phyloP scores from a whole-genome alignment of 2,888 invertebrate species.

The Mamestra brassicae region DNA sequence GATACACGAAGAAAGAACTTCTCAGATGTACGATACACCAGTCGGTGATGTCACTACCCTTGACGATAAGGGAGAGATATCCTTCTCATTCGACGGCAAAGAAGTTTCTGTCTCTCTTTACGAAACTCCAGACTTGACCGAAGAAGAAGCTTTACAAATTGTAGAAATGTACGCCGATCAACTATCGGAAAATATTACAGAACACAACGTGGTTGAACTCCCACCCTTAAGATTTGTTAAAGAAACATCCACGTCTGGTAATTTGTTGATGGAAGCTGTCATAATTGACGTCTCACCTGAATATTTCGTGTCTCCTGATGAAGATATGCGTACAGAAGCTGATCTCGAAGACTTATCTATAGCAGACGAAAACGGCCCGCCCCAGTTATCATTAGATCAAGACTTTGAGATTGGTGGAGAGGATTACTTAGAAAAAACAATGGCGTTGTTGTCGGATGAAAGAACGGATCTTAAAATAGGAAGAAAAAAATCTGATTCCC shows the following conservation, averaged over 20 bases:
- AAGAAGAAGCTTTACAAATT: conserved; percentile 97
- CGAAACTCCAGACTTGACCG: conserved; percentile 97
- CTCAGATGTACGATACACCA: conserved; percentile 96
- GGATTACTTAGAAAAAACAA: conserved; percentile 90
- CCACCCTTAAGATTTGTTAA: conserved; percentile 97
- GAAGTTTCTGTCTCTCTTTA: conserved; percentile 97
- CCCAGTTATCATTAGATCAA: conserved; percentile 88
- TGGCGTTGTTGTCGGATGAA: conserved; percentile 87
- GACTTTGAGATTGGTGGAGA: conserved; percentile 89
- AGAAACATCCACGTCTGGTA: conserved; percentile 97
- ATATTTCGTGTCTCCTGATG: conserved; percentile 94
- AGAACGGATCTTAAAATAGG: conserved; percentile 90
- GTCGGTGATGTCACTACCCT: conserved; percentile 94
- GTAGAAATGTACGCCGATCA: conserved; percentile 98
- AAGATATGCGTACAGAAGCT: conserved; percentile 96
- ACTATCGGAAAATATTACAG: conserved; percentile 96
- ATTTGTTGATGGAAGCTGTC: conserved; percentile 97
- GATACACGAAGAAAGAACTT: conserved; percentile 97
- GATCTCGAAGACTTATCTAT: conserved; percentile 96
- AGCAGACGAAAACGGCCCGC: conserved; percentile 92
- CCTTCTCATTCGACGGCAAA: conserved; percentile 97
- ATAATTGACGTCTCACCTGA: conserved; percentile 97
- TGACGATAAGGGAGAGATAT: conserved; percentile 96
- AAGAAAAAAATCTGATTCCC: conserved; percentile 92
- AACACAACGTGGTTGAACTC: conserved; percentile 96